Evolutionary conservation across 1,140 invertebrate species (phyloP).

Genomic region (Ostrea denselamellosa): DNA sequence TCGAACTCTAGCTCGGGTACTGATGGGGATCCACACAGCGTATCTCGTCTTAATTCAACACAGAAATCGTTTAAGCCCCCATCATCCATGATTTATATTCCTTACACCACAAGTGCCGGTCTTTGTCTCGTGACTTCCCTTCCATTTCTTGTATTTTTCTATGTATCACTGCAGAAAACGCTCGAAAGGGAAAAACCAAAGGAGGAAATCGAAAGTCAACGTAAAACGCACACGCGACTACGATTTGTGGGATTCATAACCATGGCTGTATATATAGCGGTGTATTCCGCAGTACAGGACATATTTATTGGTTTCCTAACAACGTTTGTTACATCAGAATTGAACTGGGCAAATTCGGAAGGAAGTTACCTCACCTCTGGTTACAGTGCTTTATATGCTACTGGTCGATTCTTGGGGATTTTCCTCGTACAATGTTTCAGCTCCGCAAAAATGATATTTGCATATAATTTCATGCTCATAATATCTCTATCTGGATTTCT

Average conservation of each 20-base stretch:
- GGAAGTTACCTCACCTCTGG: slow-evolving; percentile 53
- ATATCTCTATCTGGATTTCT: neutral
- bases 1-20: neutral
- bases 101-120: slow-evolving; percentile 55
- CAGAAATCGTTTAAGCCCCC: too few species aligned
- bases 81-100: slow-evolving; percentile 51
- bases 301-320: slow-evolving; percentile 55
- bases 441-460: neutral
- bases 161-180: neutral
- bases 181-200: neutral
- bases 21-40: too few species aligned
- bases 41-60: neutral
- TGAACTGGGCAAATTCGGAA: slow-evolving; percentile 58
- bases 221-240: slow-evolving; percentile 21
- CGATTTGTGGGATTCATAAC: slow-evolving; percentile 51
- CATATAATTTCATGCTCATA: slow-evolving; percentile 12
- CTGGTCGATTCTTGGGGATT: slow-evolving; percentile 55
- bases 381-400: slow-evolving; percentile 57
- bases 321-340: slow-evolving; percentile 57
- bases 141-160: slow-evolving; percentile 56
- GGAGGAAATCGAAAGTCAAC: slow-evolving; percentile 1
- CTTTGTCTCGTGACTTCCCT: slow-evolving; percentile 53
- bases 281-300: slow-evolving; percentile 63
- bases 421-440: slow-evolving; percentile 48
- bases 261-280: slow-evolving; percentile 52